A percentile compares a stretch with the other conserved stretches of the same genome.
Evolutionary conservation across 2,113 vertebrate genomes (phyloP).

Genomic region (Pipra filicauda): DNA sequence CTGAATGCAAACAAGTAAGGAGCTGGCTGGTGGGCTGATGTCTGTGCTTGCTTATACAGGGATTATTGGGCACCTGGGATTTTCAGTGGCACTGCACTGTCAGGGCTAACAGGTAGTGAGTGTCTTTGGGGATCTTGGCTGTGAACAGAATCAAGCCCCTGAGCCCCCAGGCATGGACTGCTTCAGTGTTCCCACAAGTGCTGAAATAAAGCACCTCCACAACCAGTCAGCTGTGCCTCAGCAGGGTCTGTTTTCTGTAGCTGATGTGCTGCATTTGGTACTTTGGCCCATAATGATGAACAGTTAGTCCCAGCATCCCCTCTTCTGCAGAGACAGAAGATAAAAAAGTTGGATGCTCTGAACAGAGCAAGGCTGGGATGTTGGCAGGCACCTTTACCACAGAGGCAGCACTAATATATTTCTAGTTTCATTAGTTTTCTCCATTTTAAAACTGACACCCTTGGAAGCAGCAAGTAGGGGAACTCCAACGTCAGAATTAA

Average conservation of each 20-base stretch:
- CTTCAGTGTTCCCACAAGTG: not conserved
- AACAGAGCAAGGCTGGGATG: not conserved
- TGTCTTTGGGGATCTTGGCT: not conserved
- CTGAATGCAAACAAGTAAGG: not conserved
- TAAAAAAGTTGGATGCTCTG: not conserved
- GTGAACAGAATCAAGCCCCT: not conserved
- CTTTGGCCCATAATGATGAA: not conserved
- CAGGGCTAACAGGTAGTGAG: not conserved
- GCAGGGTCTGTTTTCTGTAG: not conserved
- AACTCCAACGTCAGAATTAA: accelerated
- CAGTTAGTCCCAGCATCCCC: not conserved
- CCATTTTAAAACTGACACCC: not conserved
- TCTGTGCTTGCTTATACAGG: not conserved
- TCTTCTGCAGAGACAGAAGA: not conserved
- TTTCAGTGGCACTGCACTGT: not conserved
- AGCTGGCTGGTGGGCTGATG: not conserved
- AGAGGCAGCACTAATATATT: not conserved
- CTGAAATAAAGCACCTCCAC: not conserved
- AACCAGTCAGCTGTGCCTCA: not conserved
- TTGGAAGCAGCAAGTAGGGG: not conserved
- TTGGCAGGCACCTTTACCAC: not conserved
- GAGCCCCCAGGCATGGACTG: not conserved
- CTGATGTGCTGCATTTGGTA: not conserved
- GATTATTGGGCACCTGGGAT: not conserved
- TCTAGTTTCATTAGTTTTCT: not conserved